A percentile compares a stretch with the other conserved stretches of the same genome.
Evolutionary conservation across 2,797 vertebrate genomes (phyloP).

Genomic region (Nyctalus aviator): DNA sequence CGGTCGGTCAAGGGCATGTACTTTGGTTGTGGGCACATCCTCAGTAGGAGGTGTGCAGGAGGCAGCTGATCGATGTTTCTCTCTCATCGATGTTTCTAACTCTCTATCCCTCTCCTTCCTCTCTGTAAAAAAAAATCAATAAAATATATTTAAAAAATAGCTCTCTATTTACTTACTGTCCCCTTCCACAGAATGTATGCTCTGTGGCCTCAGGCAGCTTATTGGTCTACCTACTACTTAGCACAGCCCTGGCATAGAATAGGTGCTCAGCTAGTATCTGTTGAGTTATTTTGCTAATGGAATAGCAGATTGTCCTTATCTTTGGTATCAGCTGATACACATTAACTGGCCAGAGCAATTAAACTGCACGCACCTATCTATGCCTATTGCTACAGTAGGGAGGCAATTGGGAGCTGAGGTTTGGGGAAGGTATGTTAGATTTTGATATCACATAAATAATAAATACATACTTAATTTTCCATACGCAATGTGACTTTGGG

Average conservation of each 20-base stretch:
- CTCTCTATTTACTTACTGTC: neutral
- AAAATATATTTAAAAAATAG: neutral
- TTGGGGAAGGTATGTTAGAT: neutral
- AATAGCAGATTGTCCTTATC: neutral
- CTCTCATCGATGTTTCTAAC: too few species aligned
- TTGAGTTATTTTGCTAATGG: neutral
- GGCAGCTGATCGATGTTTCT: too few species aligned
- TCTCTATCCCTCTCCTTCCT: too few species aligned
- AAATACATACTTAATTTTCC: neutral
- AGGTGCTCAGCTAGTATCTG: neutral
- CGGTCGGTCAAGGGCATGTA: too few species aligned
- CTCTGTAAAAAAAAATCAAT: too few species aligned
- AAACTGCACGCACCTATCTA: neutral
- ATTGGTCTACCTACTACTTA: neutral
- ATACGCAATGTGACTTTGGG: neutral
- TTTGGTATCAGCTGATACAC: neutral
- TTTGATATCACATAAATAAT: neutral
- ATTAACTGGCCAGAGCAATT: neutral
- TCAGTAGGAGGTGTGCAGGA: too few species aligned
- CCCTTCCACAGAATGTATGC: neutral
- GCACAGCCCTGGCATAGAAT: neutral
- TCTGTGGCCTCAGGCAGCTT: neutral
- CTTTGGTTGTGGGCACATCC: too few species aligned
- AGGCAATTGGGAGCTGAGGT: neutral
- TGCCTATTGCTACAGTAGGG: neutral